phyloP scores from a whole-genome alignment of 2,888 invertebrate genomes.

The Eupithecia tripunctaria region DNA sequence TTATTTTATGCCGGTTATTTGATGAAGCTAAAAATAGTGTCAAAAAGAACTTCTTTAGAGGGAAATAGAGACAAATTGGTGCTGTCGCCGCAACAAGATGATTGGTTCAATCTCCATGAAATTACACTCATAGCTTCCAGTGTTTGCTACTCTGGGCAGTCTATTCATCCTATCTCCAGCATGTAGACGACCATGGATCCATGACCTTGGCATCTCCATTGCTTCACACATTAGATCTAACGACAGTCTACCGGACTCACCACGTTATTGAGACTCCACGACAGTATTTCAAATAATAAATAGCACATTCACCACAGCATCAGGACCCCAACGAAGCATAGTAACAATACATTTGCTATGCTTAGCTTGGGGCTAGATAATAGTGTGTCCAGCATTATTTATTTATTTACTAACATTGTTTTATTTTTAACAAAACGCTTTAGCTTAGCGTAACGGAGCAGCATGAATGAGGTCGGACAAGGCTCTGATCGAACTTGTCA shows the following conservation, averaged over 20 bases:
- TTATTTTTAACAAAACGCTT: too few species aligned
- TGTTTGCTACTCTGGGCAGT: constrained; percentile 4
- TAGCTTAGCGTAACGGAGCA: too few species aligned
- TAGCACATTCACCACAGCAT: neutral
- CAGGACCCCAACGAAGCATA: neutral
- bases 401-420: neutral
- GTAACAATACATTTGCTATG: neutral
- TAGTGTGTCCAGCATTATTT: too few species aligned
- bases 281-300: neutral
- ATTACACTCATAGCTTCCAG: neutral
- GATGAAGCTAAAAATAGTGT: neutral
- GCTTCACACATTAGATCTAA: neutral
- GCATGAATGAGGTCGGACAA: neutral
- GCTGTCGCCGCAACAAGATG: constrained; percentile 26
- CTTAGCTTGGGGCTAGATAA: too few species aligned
- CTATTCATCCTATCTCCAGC: neutral
- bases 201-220: neutral
- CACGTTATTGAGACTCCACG: neutral
- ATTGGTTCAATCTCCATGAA: constrained; percentile 26
- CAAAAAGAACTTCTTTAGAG: constrained; percentile 4
- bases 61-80: constrained; percentile 17
- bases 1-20: neutral
- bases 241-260: neutral
- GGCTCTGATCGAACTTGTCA: neutral
- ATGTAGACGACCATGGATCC: neutral